Evolutionary conservation across 2,113 vertebrate species (phyloP).

Genomic region (Sinosuthora webbiana): DNA sequence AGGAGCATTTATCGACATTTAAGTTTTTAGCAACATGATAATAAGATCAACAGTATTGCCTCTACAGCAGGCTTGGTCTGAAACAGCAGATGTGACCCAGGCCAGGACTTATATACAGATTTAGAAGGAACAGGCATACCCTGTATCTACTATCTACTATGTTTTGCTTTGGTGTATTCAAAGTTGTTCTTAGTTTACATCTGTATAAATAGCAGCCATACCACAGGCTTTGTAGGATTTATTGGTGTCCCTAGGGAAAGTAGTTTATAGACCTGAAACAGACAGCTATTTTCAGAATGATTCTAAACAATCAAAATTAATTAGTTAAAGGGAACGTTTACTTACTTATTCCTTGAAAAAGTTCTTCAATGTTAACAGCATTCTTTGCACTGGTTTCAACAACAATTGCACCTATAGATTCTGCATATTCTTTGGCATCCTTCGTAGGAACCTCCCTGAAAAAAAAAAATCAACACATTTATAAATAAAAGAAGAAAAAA

Average conservation of each 20-base stretch:
- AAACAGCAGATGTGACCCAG: not conserved
- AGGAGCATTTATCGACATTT: not conserved
- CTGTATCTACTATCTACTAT: not conserved
- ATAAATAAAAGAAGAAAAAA: not conserved
- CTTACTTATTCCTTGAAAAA: constrained; percentile 99
- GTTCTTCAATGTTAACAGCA: constrained; percentile 94
- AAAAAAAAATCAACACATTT: not conserved
- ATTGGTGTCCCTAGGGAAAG: not conserved
- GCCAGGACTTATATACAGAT: not conserved
- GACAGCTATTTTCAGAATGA: not conserved
- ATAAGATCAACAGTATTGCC: not conserved
- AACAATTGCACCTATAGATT: constrained; percentile 94
- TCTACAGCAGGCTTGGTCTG: not conserved
- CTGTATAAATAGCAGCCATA: not conserved
- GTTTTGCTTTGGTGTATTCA: not conserved
- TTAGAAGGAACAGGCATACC: not conserved
- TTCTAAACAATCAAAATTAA: not conserved
- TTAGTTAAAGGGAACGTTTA: not conserved
- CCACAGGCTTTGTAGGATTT: not conserved
- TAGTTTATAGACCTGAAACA: not conserved
- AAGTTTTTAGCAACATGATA: not conserved
- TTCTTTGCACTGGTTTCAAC: constrained; percentile 97
- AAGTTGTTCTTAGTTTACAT: not conserved
- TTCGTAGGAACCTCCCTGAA: constrained; percentile 93
- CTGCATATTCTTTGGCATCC: constrained; percentile 95